Conservation (phyloP, 2,888 invertebrate species). For the Plutella xylostella region DNA sequence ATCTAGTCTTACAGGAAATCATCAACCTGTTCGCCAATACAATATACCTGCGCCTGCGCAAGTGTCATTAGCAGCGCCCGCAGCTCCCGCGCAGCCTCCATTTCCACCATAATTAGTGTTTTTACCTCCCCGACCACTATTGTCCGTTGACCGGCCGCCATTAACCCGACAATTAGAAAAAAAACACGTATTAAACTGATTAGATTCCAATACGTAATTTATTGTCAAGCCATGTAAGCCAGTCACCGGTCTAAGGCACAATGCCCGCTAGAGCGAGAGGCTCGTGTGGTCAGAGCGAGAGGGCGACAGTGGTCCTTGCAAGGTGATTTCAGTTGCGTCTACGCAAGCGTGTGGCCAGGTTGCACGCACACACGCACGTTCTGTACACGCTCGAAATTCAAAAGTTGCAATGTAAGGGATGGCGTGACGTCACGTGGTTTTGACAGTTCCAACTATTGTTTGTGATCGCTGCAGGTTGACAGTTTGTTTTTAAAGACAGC, state of each 20-base stretch:
- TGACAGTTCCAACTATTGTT: neutral
- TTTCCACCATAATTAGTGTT: conserved; percentile 22
- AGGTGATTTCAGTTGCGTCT: conserved; percentile 68
- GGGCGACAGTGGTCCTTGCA: conserved; percentile 63
- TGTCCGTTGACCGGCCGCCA: conserved; percentile 5
- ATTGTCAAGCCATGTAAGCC: conserved; percentile 50
- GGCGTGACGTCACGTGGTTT: conserved; percentile 3
- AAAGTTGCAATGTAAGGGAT: conserved; percentile 5
- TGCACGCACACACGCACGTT: conserved; percentile 39
- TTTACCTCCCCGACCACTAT: conserved; percentile 14
- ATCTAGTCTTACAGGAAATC: conserved; percentile 4
- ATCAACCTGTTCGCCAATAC: conserved; percentile 1
- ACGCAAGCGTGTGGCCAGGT: conserved; percentile 62
- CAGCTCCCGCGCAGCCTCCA: conserved; percentile 12
- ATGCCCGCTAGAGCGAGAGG: conserved; percentile 59
- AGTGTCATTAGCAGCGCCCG: neutral
- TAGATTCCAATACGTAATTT: conserved; percentile 68
- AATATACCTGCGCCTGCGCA: conserved; percentile 1
- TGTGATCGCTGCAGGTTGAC: too few relatives aligned
- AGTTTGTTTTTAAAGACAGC: too few relatives aligned
- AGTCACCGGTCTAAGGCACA: conserved; percentile 43
- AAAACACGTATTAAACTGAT: conserved; percentile 66
- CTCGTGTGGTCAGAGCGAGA: conserved; percentile 45
- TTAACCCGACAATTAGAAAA: conserved; percentile 30
- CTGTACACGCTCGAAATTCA: conserved; percentile 23